phyloP scores from a whole-genome alignment of 2,888 invertebrate species.

The Neocrepidodera transversa region DNA sequence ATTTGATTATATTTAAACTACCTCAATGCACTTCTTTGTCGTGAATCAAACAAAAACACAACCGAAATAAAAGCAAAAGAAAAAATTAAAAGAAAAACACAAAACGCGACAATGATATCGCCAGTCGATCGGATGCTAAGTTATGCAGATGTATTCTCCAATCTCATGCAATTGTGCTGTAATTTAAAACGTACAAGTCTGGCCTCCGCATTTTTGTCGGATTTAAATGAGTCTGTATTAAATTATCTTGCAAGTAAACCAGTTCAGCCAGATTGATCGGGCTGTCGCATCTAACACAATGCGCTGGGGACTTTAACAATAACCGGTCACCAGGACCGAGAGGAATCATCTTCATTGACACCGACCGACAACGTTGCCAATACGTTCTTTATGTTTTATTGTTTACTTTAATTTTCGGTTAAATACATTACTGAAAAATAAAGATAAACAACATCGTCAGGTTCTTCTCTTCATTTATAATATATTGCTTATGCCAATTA shows the following conservation, averaged over 20 bases:
- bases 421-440: too few relatives aligned
- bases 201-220: slow-evolving; percentile 56
- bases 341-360: slow-evolving; percentile 38
- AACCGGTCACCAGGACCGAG: slow-evolving; percentile 41
- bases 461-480: too few relatives aligned
- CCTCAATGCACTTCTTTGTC: not conserved
- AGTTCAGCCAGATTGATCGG: slow-evolving; percentile 55
- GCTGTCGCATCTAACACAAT: slow-evolving; percentile 52
- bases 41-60: not conserved
- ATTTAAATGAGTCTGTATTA: slow-evolving; percentile 58
- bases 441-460: too few relatives aligned
- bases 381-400: too few relatives aligned
- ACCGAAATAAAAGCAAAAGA: too few relatives aligned
- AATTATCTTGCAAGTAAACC: slow-evolving; percentile 57
- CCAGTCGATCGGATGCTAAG: slow-evolving; percentile 55
- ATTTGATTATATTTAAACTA: not conserved
- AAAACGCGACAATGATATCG: slow-evolving; percentile 42
- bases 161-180: slow-evolving; percentile 61
- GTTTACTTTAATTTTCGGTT: too few relatives aligned
- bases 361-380: slow-evolving; percentile 23
- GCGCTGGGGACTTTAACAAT: slow-evolving; percentile 41
- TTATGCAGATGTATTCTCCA: slow-evolving; percentile 61
- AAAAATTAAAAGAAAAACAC: slow-evolving; percentile 1
- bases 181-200: slow-evolving; percentile 59
- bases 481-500: too few relatives aligned